These are phyloP conservation scores for Oikopleura dioica DNA, from an alignment of 23 tunicate genomes.

Conservation along the genomic window DNA sequence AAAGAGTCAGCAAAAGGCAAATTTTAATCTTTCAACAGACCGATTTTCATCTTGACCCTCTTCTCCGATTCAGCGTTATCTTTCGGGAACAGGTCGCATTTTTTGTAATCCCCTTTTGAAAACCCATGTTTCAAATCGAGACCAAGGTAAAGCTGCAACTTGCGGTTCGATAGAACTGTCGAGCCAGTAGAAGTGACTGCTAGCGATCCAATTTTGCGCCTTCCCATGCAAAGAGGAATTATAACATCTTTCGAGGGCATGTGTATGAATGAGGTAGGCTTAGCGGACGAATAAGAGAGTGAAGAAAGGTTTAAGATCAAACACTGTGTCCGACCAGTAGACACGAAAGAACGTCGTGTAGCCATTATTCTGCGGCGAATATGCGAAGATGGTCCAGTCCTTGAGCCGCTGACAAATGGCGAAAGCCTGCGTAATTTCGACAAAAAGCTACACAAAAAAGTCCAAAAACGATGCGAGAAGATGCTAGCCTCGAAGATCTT, in stretches of 20 bases:
- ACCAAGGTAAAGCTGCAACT: no score
- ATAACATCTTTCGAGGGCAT: neutral
- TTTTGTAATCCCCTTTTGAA: no score
- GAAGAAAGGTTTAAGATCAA: neutral
- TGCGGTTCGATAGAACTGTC: neutral
- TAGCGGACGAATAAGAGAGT: no score
- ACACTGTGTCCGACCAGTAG: neutral
- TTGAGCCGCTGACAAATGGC: neutral
- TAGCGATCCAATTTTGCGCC: neutral
- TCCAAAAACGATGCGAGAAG: neutral
- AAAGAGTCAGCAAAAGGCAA: no score
- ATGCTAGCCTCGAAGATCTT: neutral
- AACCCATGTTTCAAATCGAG: no score
- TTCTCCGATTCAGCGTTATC: neutral
- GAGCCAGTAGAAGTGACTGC: neutral
- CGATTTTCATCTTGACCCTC: constrained; percentile 6
- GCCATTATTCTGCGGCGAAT: neutral
- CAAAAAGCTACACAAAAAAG: neutral
- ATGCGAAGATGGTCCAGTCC: neutral
- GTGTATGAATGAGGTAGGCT: no score
- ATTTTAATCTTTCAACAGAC: no score
- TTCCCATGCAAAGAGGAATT: constrained; percentile 1
- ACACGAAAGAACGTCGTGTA: neutral
- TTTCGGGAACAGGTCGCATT: no score
- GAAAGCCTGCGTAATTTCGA: neutral